Percentiles rank a stretch among this genome's conserved stretches.
Evolutionary conservation across 1,140 invertebrate species (phyloP).

Genomic region (Papilio aristodemus): DNA sequence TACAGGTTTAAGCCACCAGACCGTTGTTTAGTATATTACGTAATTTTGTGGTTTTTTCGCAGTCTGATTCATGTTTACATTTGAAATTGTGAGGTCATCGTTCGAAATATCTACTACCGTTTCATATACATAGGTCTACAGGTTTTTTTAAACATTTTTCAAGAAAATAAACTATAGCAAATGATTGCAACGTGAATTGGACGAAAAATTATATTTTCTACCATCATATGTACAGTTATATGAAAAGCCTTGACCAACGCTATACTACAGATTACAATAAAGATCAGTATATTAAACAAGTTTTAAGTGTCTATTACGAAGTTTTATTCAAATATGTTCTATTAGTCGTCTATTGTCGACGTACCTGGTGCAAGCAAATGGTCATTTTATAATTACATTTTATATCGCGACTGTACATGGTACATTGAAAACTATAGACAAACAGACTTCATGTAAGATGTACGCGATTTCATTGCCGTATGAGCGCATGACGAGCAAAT

Average conservation of each 20-base stretch:
- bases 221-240: too few relatives aligned
- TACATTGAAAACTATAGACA: neutral
- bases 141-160: neutral
- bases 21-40: slow-evolving; percentile 36
- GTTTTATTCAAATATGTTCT: too few relatives aligned
- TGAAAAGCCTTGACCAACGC: too few relatives aligned
- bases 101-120: slow-evolving; percentile 22
- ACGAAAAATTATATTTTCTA: too few relatives aligned
- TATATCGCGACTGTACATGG: too few relatives aligned
- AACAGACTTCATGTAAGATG: neutral
- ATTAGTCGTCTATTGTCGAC: too few relatives aligned
- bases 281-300: too few relatives aligned
- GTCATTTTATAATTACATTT: too few relatives aligned
- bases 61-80: slow-evolving; percentile 22
- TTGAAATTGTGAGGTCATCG: slow-evolving; percentile 28
- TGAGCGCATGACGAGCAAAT: slow-evolving; percentile 27
- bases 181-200: neutral
- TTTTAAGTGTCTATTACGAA: too few relatives aligned
- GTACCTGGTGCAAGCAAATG: too few relatives aligned
- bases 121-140: neutral
- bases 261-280: too few relatives aligned
- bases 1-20: slow-evolving; percentile 48
- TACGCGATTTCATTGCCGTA: neutral
- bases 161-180: neutral
- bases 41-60: slow-evolving; percentile 42